Conservation (phyloP, 2,797 vertebrate genomes). For the Cheirogaleus major region DNA sequence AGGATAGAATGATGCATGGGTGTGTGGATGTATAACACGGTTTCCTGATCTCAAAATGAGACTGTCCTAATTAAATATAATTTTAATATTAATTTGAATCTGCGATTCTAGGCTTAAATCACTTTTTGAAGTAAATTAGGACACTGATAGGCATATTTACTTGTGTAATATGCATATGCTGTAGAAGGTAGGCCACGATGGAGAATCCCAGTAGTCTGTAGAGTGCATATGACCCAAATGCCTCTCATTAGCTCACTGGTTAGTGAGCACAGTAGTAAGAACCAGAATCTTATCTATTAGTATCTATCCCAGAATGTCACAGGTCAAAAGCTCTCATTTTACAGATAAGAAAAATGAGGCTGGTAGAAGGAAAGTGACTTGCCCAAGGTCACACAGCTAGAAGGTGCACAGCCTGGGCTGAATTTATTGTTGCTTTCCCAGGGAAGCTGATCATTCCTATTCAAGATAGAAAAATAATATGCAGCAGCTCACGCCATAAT, state of each 20-base stretch:
- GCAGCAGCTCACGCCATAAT: background rate
- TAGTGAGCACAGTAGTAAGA: background rate
- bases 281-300: background rate
- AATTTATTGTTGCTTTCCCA: slow-evolving; percentile 1
- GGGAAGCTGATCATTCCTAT: background rate
- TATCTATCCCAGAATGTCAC: background rate
- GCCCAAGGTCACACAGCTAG: background rate
- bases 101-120: background rate
- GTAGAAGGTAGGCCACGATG: background rate
- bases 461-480: slow-evolving; percentile 10
- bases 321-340: background rate
- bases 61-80: slow-evolving; percentile 59
- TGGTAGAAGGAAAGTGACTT: background rate
- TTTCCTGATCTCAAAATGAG: slow-evolving; percentile 60
- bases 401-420: background rate
- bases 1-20: background rate
- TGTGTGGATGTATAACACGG: background rate
- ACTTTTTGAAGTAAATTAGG: slow-evolving; percentile 51
- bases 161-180: background rate
- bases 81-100: slow-evolving; percentile 49
- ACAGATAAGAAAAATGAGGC: background rate
- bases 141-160: background rate
- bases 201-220: background rate
- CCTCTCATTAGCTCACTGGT: background rate
- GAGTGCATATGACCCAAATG: background rate